Percentiles rank a stretch among this genome's conserved stretches.
Conservation (phyloP, 37 sponge, comb jelly and placozoan genomes). For the Tethya wilhelma region DNA sequence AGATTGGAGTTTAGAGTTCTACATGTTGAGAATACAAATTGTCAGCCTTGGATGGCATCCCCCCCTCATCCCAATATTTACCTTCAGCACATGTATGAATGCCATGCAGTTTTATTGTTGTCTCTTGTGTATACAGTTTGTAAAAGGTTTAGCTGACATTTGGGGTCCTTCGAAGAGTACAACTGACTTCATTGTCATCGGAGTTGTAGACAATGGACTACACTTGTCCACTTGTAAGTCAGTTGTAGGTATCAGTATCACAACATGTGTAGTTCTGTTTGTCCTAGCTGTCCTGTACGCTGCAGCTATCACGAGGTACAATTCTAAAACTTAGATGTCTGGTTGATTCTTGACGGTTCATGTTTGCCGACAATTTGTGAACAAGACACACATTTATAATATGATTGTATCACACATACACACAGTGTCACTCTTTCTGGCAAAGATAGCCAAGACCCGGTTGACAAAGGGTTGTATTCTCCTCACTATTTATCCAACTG, state of each 20-base stretch:
- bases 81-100: too few species aligned
- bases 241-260: neutral
- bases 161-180: neutral
- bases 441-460: slow-evolving; percentile 12
- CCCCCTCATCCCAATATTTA: too few species aligned
- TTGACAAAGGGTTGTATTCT: neutral
- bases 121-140: slow-evolving; percentile 9
- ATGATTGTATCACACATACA: neutral
- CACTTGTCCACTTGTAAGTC: slow-evolving; percentile 22
- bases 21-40: neutral
- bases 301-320: too few species aligned
- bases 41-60: too few species aligned
- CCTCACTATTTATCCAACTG: slow-evolving; percentile 16
- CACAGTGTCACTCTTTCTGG: slow-evolving; percentile 16
- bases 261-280: too few species aligned
- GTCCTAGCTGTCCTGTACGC: too few species aligned
- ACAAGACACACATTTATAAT: neutral
- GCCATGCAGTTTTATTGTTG: neutral
- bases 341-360: too few species aligned
- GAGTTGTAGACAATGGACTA: slow-evolving; percentile 6
- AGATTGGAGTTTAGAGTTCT: neutral
- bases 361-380: too few species aligned
- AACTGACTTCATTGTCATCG: slow-evolving; percentile 28
- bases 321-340: too few species aligned
- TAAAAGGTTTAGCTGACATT: neutral